These are phyloP conservation scores for Epirrhoe tristata DNA, from an alignment of 2,888 invertebrate genomes.

Conservation along the genomic window DNA sequence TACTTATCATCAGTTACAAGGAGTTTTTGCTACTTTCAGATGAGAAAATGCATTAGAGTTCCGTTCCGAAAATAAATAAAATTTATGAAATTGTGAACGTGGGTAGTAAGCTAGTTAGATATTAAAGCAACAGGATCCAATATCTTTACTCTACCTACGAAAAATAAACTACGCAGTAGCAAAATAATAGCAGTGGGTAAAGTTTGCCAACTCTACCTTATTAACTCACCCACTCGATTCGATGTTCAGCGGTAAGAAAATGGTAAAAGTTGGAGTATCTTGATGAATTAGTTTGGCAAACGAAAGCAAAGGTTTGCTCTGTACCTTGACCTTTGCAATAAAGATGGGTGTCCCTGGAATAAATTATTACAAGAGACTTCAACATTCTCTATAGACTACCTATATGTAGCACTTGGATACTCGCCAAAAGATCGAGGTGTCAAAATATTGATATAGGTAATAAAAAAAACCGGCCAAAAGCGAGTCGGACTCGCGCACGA, in stretches of 20 bases:
- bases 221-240: conserved; percentile 31
- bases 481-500: no score
- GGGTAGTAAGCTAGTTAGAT: neutral
- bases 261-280: conserved; percentile 37
- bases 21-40: no score
- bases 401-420: no score
- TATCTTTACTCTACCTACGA: neutral
- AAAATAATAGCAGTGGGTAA: neutral
- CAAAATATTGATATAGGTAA: no score
- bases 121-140: neutral
- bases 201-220: conserved; percentile 28
- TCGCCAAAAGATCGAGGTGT: no score
- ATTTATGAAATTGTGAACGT: no score
- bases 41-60: no score
- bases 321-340: conserved; percentile 39
- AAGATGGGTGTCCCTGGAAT: conserved; percentile 28
- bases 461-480: no score
- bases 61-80: no score
- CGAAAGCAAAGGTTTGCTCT: conserved; percentile 39
- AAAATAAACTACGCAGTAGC: neutral
- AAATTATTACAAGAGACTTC: conserved; percentile 2
- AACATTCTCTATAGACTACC: neutral
- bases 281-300: conserved; percentile 43
- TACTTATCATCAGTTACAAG: no score
- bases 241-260: conserved; percentile 33